A percentile compares a stretch with the other conserved stretches of the same genome.
phyloP scores from a whole-genome alignment of 53 echinoderm and acorn worm genomes.

The Astropecten irregularis region DNA sequence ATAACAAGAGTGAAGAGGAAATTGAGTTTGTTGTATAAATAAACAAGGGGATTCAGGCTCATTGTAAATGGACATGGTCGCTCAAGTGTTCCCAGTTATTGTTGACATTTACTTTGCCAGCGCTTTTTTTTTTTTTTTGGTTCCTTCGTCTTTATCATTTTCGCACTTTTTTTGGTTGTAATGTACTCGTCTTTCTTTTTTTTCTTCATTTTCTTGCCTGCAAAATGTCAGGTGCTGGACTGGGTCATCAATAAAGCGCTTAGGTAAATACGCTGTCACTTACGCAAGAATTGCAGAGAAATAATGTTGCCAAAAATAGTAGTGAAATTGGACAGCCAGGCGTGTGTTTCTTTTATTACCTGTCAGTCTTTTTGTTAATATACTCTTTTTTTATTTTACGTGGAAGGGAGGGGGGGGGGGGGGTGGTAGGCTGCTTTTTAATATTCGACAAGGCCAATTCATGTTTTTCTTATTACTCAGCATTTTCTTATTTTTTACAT shows the following conservation, averaged over 20 bases:
- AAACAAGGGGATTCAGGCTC: constrained; percentile 52
- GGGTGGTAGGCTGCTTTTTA: no score
- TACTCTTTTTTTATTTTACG: background rate
- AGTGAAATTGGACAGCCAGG: constrained; percentile 18
- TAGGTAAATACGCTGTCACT: constrained; percentile 51
- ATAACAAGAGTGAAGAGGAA: constrained; percentile 43
- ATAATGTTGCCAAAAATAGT: constrained; percentile 60
- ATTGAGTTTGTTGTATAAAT: constrained; percentile 59
- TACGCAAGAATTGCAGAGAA: constrained; percentile 34
- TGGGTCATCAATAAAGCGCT: constrained; percentile 44
- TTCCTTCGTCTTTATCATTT: no score
- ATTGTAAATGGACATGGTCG: constrained; percentile 41
- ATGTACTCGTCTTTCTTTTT: background rate
- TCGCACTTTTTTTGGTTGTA: no score
- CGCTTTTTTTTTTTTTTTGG: background rate
- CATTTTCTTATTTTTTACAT: no score
- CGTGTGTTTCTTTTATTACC: background rate
- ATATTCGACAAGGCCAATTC: no score
- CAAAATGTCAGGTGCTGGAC: constrained; percentile 42
- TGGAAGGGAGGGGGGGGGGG: background rate
- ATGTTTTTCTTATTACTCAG: no score
- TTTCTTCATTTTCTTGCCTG: background rate
- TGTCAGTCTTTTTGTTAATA: background rate
- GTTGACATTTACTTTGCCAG: constrained; percentile 35
- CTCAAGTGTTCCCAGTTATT: constrained; percentile 6